Evolutionary conservation across 2,797 vertebrate species (phyloP).

Genomic region (Eleutherodactylus coqui): DNA sequence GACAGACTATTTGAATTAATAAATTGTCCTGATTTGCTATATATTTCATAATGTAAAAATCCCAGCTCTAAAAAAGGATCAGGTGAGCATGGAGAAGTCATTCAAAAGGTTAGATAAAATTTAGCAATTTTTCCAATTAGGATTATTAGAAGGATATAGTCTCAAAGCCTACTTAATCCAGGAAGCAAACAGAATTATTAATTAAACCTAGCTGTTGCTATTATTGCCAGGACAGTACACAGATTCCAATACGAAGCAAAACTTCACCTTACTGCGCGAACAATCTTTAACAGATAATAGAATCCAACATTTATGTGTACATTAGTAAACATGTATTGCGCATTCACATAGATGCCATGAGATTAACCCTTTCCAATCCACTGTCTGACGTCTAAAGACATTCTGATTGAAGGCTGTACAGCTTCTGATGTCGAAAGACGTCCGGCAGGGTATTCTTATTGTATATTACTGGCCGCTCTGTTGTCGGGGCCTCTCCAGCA

Average conservation of each 20-base stretch:
- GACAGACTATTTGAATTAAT: background rate
- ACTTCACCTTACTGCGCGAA: background rate
- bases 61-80: conserved; percentile 34
- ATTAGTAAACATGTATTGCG: no score
- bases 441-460: no score
- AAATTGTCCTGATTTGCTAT: conserved; percentile 20
- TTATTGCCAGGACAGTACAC: conserved; percentile 6
- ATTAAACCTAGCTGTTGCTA: conserved; percentile 15
- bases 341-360: background rate
- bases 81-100: conserved; percentile 37
- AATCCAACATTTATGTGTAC: background rate
- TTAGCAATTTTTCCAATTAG: conserved; percentile 51
- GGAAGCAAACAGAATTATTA: conserved; percentile 46
- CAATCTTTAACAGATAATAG: conserved; percentile 1
- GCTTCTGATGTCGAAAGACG: no score
- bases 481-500: no score
- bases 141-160: conserved; percentile 49
- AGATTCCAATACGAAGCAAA: background rate
- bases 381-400: no score
- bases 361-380: no score
- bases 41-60: conserved; percentile 19
- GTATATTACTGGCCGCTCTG: no score
- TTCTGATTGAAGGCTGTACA: no score
- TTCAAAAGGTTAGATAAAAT: conserved; percentile 50
- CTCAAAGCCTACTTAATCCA: conserved; percentile 45